Evolutionary conservation across 2,888 invertebrate genomes (phyloP).

Genomic region (Dicyrtoma fusca): DNA sequence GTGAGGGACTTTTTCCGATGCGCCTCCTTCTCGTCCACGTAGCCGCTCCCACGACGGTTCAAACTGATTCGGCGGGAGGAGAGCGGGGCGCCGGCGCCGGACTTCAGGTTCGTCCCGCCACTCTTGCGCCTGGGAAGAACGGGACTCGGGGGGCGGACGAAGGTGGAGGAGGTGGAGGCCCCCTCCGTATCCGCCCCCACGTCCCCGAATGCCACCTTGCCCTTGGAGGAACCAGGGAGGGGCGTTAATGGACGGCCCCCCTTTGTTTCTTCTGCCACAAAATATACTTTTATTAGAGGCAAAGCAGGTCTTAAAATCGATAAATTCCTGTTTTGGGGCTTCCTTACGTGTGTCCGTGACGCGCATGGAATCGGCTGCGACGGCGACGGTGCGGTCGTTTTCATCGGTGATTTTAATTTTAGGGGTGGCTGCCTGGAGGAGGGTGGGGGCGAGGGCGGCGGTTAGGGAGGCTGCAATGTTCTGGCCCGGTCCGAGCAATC

Average conservation of each 20-base stretch:
- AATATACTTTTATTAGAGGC: not conserved
- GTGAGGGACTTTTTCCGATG: constrained; percentile 60
- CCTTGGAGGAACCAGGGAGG: constrained; percentile 46
- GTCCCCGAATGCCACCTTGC: not conserved
- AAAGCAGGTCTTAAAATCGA: not conserved
- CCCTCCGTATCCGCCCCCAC: not conserved
- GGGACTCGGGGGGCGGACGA: constrained; percentile 54
- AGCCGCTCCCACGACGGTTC: constrained; percentile 59
- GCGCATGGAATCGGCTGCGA: constrained; percentile 57
- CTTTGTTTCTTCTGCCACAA: not conserved
- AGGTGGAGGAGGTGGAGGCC: not conserved
- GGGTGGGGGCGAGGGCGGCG: constrained; percentile 63
- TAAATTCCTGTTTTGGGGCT: not conserved
- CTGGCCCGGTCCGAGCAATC: constrained; percentile 64
- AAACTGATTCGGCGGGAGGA: constrained; percentile 50
- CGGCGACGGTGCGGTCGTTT: constrained; percentile 60
- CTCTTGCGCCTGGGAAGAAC: constrained; percentile 53
- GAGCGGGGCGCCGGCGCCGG: not conserved
- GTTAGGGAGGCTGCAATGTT: constrained; percentile 64
- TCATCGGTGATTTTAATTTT: constrained; percentile 61
- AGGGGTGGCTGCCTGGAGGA: constrained; percentile 58
- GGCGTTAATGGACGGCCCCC: constrained; percentile 50
- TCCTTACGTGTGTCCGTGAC: constrained; percentile 49
- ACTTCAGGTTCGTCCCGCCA: constrained; percentile 14
- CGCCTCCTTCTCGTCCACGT: constrained; percentile 44